phyloP scores from a whole-genome alignment of 2,797 vertebrate genomes.

The Spea hammondii region DNA sequence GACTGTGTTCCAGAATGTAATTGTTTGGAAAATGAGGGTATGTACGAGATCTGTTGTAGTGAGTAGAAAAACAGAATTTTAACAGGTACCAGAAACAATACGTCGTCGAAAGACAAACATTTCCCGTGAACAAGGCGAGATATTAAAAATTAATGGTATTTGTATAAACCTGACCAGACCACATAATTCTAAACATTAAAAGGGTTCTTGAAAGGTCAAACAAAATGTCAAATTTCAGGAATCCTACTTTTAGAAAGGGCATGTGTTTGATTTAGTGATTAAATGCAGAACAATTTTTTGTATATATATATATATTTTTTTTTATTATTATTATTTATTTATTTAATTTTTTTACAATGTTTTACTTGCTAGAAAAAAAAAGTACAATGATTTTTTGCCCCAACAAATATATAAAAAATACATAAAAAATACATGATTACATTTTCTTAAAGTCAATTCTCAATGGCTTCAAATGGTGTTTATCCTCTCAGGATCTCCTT shows the following conservation, averaged over 20 bases:
- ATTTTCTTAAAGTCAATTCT: no score
- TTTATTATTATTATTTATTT: no score
- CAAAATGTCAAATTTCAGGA: slow-evolving; percentile 15
- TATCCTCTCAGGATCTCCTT: no score
- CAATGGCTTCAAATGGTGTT: no score
- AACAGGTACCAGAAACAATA: slow-evolving; percentile 2
- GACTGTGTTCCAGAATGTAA: slow-evolving; percentile 23
- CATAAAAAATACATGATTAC: no score
- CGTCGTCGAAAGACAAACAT: slow-evolving; percentile 3
- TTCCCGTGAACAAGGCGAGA: background rate
- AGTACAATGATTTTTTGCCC: no score
- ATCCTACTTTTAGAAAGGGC: background rate
- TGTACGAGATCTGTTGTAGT: background rate
- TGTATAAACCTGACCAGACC: background rate
- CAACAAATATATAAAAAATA: no score
- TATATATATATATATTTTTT: no score
- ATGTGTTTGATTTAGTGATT: background rate
- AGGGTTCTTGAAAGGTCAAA: slow-evolving; percentile 18
- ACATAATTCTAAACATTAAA: slow-evolving; percentile 25
- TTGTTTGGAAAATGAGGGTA: slow-evolving; percentile 30
- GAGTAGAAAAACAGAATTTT: slow-evolving; percentile 3
- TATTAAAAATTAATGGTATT: slow-evolving; percentile 26
- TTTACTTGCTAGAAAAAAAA: no score
- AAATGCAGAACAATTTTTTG: no score
- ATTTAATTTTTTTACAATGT: no score